Base-by-base conservation (phyloP, 2,113 vertebrate species). In the Puffinus mauretanicus region DNA sequence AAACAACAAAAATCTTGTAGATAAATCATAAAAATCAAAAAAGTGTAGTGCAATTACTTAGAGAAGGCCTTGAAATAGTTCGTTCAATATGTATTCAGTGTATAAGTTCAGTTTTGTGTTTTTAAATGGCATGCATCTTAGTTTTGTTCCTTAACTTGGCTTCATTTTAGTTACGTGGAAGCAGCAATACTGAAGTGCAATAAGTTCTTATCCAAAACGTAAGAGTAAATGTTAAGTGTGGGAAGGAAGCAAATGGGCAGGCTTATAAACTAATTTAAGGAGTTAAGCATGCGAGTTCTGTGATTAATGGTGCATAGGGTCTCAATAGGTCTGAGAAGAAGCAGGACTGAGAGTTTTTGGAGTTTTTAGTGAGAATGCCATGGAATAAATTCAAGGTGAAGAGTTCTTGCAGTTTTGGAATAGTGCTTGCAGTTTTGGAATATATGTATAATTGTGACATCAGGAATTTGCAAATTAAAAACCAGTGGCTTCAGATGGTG, bases 151-250 rank as follows among this genome's bases (percentile, higher is more conserved):
- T 98, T 99, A 97, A 99, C 79, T 89, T 58, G 24, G 12, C 27
- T 82, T 84, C 58, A 47, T 66, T 91, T 32, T 91, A 99, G 99
- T 96, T 99, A 99, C 0, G 99, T 99, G 58, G 99, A 99, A 96
- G 98, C 99, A 16, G 99, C 99, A 70, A 99, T 99, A 94, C 98
- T 99, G 88, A 99, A 99, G 96, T 99, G 99, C 96, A 99, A 99
- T 97, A 98, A 98, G 65, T 99, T 99, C 97, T 97, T 99, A 8
- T 99, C 98, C 55, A 99, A 98, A 98, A 98, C 62, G 99, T 99
- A 98, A 98, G 99, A 95, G 27, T 86, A 20, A 36, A 69, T 58
- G 21, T 51, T 69, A 55, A 96, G 7, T 46, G 2, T 89, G 86
- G 49, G 40, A 36, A 79, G 12, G 60, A 82, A 46, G 38, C 20